Base-by-base conservation (phyloP, 2,888 invertebrate genomes). In the Philonicus albiceps region DNA sequence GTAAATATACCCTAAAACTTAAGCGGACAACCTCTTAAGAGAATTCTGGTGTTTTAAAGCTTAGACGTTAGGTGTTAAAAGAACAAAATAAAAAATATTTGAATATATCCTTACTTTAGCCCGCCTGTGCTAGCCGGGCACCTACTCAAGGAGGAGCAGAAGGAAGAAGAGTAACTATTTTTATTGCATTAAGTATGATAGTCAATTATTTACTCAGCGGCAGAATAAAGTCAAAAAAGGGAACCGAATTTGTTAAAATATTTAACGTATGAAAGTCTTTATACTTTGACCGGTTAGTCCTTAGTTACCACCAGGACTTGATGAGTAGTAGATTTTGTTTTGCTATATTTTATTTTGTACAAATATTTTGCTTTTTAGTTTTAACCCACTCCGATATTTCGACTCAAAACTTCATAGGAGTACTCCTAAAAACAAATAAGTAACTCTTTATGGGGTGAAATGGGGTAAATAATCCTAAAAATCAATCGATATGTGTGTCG, bases 11-110 rank as follows among this genome's bases (percentile, higher is more conserved):
- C 3, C 3, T 31, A 31, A 31, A 31, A n/a, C n/a, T n/a, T 31
- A 31, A 31, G 31, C 31, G n/a, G n/a, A n/a, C n/a, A n/a, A n/a
- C n/a, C n/a, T n/a, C n/a, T n/a, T n/a, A n/a, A n/a, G n/a, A n/a
- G n/a, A n/a, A n/a, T n/a, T n/a, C n/a, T n/a, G n/a, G n/a, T n/a
- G n/a, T n/a, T n/a, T n/a, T n/a, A n/a, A n/a, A n/a, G n/a, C n/a
- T n/a, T n/a, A n/a, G n/a, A n/a, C n/a, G n/a, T n/a, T 83, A 83
- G 83, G 22, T 83, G 55, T 83, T 72, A 22, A 55, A 55, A 64
- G 31, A 55, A 31, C 19, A 81, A 49, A 30, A 43, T 27, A 22
- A 80, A 31, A 6, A n/a, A 78, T 43, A 16, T 40, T 43, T 16
- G 40, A n/a, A 74, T 74, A 74, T 74, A 74, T 74, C 64, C 64